Conservation (phyloP, 2,797 vertebrate genomes). For the Anisognathus igniventris region DNA sequence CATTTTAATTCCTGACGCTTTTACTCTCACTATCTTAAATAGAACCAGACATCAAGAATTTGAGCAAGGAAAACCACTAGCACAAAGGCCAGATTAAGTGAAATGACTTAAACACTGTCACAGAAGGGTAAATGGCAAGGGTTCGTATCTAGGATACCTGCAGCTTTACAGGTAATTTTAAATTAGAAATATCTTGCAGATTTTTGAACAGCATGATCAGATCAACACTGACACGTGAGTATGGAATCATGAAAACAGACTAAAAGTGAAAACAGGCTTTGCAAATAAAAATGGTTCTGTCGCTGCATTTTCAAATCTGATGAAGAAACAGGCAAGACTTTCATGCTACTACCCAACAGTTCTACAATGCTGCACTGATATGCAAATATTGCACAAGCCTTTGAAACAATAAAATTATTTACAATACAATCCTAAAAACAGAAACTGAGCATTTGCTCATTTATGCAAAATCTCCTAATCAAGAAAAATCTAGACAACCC, state of each 20-base stretch:
- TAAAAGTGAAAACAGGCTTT: background rate
- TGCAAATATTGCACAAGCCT: background rate
- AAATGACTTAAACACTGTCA: background rate
- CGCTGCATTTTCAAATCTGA: background rate
- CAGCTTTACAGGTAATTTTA: background rate
- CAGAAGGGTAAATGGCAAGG: fast-evolving
- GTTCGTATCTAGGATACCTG: background rate
- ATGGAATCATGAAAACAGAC: background rate
- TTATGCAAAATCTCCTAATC: background rate
- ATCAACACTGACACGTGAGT: background rate
- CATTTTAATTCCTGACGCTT: constrained; percentile 32
- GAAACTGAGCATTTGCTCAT: background rate
- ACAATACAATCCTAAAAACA: background rate
- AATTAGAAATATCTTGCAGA: background rate
- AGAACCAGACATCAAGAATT: background rate
- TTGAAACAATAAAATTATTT: background rate
- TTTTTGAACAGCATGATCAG: background rate
- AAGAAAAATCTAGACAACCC: background rate
- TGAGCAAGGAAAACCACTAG: background rate
- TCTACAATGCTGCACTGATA: background rate
- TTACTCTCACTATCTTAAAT: constrained; percentile 33
- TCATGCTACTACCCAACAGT: background rate
- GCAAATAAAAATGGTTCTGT: background rate
- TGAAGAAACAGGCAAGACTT: background rate
- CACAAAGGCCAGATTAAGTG: background rate